phyloP scores from a whole-genome alignment of 2,113 vertebrate species.

The Semnornis frantzii region DNA sequence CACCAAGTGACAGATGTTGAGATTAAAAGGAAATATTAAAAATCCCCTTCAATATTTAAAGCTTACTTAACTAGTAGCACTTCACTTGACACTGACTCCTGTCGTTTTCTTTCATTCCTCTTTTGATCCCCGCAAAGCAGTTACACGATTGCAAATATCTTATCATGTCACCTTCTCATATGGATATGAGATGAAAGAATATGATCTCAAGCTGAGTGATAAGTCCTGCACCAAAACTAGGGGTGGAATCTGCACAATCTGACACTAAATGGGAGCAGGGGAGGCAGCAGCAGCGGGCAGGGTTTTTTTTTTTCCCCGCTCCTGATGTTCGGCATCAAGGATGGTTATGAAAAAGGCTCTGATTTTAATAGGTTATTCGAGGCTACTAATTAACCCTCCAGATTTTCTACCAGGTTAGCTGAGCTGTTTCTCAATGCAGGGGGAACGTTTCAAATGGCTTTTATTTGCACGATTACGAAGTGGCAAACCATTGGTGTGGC shows the following conservation, averaged over 20 bases:
- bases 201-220: slow-evolving; percentile 72
- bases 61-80: slow-evolving; percentile 80
- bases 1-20: slow-evolving; percentile 75
- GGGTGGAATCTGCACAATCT: slow-evolving; percentile 60
- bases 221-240: slow-evolving; percentile 56
- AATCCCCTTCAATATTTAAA: slow-evolving; percentile 84
- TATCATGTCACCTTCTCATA: slow-evolving; percentile 77
- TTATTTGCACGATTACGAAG: slow-evolving; percentile 4
- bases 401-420: not conserved
- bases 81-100: slow-evolving; percentile 76
- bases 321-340: not conserved
- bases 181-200: slow-evolving; percentile 75
- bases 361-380: slow-evolving; percentile 13
- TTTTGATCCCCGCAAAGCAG: slow-evolving; percentile 82
- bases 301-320: not conserved
- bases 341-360: not conserved
- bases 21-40: slow-evolving; percentile 88
- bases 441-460: slow-evolving; percentile 36
- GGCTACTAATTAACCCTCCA: slow-evolving; percentile 36
- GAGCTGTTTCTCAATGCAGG: not conserved
- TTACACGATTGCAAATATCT: slow-evolving; percentile 80
- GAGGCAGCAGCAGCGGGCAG: not conserved
- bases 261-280: slow-evolving; percentile 9
- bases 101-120: slow-evolving; percentile 80
- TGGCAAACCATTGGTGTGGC: not conserved